Evolutionary conservation across 2,797 vertebrate genomes (phyloP), one percentile per base, ranked within the genome.

Genomic region (Eleutherodactylus coqui): DNA sequence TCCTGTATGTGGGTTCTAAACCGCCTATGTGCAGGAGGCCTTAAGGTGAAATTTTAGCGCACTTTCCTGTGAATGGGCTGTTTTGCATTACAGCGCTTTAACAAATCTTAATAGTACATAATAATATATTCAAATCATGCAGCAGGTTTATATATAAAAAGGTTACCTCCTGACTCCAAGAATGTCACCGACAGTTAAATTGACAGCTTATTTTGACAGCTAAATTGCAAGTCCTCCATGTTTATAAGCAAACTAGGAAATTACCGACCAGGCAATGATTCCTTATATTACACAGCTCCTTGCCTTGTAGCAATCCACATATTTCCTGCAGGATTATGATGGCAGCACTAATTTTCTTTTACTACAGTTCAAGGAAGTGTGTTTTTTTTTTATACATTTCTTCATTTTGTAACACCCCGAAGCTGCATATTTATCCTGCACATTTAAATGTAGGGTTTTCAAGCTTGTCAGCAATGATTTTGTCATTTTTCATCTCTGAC

Each of bases 341-440:
- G n/a, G 70, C 5, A 16, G 21, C n/a, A 14, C 70, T 73, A 45
- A 73, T 73, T 73, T 45, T 73, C 11, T 73, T 73, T 73, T 73
- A 41, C 41, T 45, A 27, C 70, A 27, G 11, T 45, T 73, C 70
- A n/a, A 14, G 19, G 2, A 73, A 73, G 27, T 43, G 24, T 27
- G 38, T 73, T 27, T 19, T 73, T 27, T 19, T 73, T 73, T 45
- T 45, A 45, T 73, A 45, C 13, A 27, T 73, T n/a, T 73, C 2
- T 45, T 53, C 36, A 21, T 34, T 55, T n/a, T 78, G 24, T 34
- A 58, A 78, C 32, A 36, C 75, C 75, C 75, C 38, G 19, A 38
- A 78, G 75, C 75, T 38, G 75, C 49, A 78, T 58, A 55, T 55
- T 36, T 78, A 38, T 55, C 34, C 51, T 55, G 17, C 51, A 78